Conservation (phyloP, 2,797 vertebrate species). For the Cetoscarus ocellatus region DNA sequence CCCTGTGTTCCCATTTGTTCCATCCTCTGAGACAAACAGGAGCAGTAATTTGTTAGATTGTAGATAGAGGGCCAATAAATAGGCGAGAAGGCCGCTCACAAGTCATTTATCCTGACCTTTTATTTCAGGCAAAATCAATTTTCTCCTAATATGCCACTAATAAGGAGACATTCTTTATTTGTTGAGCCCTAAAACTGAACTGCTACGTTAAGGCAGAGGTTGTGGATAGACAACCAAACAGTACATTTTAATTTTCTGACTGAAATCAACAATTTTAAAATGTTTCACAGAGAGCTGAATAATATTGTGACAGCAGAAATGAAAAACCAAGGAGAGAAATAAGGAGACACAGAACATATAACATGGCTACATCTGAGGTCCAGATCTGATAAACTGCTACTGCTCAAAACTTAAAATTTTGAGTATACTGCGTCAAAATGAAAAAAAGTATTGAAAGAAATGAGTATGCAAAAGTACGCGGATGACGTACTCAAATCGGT, state of each 20-base stretch:
- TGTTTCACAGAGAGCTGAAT: constrained; percentile 48
- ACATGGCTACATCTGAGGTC: not conserved
- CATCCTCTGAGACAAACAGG: constrained; percentile 60
- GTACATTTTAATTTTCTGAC: constrained; percentile 59
- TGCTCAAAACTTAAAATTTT: no score
- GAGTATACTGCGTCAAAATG: no score
- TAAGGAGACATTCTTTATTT: constrained; percentile 78
- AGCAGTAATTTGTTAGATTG: constrained; percentile 79
- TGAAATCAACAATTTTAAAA: constrained; percentile 61
- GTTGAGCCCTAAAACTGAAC: constrained; percentile 66
- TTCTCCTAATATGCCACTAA: constrained; percentile 81
- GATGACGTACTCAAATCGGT: no score
- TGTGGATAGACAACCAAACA: constrained; percentile 22
- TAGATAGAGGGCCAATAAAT: constrained; percentile 79
- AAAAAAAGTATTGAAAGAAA: no score
- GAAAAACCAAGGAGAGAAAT: not conserved
- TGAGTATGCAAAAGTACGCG: no score
- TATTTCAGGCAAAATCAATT: constrained; percentile 84
- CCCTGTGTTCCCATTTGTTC: constrained; percentile 72
- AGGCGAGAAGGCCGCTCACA: constrained; percentile 70
- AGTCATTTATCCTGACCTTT: constrained; percentile 87
- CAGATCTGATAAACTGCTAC: no score
- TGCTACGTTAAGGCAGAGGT: constrained; percentile 52
- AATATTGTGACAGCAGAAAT: constrained; percentile 38
- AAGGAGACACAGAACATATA: constrained; percentile 4